Evolutionary conservation across 2,888 invertebrate species (phyloP), one percentile per base, ranked within the genome.

Genomic region (Schrankia costaestrigalis): DNA sequence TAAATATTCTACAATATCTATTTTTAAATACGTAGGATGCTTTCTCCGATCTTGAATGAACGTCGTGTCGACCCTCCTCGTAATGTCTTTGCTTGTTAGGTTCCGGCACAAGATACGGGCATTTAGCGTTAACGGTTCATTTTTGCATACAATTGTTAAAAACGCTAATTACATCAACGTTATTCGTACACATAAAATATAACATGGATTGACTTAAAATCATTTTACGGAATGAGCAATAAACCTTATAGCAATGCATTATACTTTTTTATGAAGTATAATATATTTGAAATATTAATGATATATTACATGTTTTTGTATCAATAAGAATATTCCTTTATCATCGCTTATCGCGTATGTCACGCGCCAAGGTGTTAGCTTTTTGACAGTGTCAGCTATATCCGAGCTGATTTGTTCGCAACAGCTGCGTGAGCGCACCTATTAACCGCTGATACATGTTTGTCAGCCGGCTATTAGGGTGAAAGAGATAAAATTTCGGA

Each of bases 381-480:
- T 84, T 85, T 83, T 85, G 86, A 86, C 86, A 84, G 78, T 80
- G 86, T 80, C 83, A 81, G 79, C 85, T 87, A 86, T 84, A 86
- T 85, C 78, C 74, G 81, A 86, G 75, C 86, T 87, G 86, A 87
- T 87, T 87, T 87, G 86, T 87, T 85, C 83, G 81, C 83, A 78
- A 81, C 86, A 87, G 86, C 86, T 87, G 86, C 84, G 79, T 57
- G 73, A 67, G 78, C 86, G 81, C 85, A 86, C 86, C 86, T 87
- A 87, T 87, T 87, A 86, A 86, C 85, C 87, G 82, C 84, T 86
- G 87, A 86, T 86, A 86, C 87, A 87, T 86, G 87, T 86, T 86
- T 84, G 86, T 86, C 86, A 85, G 85, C 76, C 85, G 85, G 86
- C 87, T 86, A 86, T 86, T 87, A 87, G 87, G 73, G 80, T 52